Evolutionary conservation across 2,888 invertebrate genomes (phyloP).

Genomic region (Myopa tessellatipennis): DNA sequence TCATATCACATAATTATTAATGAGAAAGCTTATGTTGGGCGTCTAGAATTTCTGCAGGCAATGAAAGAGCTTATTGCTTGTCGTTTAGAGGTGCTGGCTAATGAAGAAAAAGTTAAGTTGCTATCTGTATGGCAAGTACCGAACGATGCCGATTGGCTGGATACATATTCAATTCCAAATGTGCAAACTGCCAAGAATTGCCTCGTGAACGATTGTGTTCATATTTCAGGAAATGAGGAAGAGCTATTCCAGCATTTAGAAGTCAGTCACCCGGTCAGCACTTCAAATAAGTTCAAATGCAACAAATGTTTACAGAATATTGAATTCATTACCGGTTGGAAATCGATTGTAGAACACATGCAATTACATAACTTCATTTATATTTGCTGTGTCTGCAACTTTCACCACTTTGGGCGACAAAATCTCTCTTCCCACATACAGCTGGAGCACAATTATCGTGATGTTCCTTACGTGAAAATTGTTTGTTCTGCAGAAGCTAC

Average conservation of each 20-base stretch:
- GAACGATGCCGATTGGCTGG: slow-evolving; percentile 42
- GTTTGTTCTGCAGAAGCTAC: slow-evolving; percentile 23
- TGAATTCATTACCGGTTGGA: slow-evolving; percentile 38
- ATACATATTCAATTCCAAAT: slow-evolving; percentile 41
- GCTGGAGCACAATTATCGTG: slow-evolving; percentile 45
- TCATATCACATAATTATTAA: slow-evolving; percentile 45
- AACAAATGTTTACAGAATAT: slow-evolving; percentile 42
- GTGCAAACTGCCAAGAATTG: slow-evolving; percentile 38
- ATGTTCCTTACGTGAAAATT: slow-evolving; percentile 45
- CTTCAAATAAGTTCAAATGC: slow-evolving; percentile 42
- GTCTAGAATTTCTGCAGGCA: slow-evolving; percentile 41
- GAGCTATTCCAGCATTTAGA: slow-evolving; percentile 43
- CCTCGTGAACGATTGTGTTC: slow-evolving; percentile 40
- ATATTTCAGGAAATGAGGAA: slow-evolving; percentile 38
- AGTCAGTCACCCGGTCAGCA: slow-evolving; percentile 24
- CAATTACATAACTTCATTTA: slow-evolving; percentile 43
- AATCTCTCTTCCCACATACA: slow-evolving; percentile 42
- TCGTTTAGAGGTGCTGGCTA: slow-evolving; percentile 41
- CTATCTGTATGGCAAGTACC: slow-evolving; percentile 43
- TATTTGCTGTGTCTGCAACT: slow-evolving; percentile 46
- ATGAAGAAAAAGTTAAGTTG: slow-evolving; percentile 33
- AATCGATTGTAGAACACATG: slow-evolving; percentile 45
- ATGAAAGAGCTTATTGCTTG: slow-evolving; percentile 39
- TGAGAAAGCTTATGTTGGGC: slow-evolving; percentile 26
- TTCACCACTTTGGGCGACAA: slow-evolving; percentile 36